These are phyloP conservation scores for Lerista edwardsae DNA, from an alignment of 2,797 vertebrate species.

Conservation along the genomic window DNA sequence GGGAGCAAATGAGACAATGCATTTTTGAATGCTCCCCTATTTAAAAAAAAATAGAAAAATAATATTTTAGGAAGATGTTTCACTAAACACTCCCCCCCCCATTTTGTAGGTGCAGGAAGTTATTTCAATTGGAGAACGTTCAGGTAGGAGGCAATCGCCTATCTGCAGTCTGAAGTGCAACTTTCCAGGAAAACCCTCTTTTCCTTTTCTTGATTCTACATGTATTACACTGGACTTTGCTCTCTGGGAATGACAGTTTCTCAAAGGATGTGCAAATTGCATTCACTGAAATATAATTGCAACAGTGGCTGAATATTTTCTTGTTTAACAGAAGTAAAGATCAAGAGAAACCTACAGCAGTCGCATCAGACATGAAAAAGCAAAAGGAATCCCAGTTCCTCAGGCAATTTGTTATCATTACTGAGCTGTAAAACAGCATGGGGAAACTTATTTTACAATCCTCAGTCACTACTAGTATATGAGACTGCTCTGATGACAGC, in stretches of 20 bases:
- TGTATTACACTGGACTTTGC: neutral
- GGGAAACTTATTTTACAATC: slow-evolving; percentile 31
- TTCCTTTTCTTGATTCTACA: neutral
- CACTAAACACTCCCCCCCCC: neutral
- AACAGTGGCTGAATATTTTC: neutral
- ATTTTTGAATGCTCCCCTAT: neutral
- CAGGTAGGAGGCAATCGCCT: neutral
- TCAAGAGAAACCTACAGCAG: slow-evolving; percentile 33
- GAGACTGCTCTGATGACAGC: neutral
- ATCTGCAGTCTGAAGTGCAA: neutral
- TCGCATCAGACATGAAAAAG: slow-evolving; percentile 16
- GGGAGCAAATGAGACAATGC: too few relatives aligned
- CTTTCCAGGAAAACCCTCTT: neutral
- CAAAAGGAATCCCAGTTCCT: slow-evolving; percentile 40
- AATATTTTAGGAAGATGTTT: neutral
- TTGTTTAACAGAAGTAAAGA: neutral
- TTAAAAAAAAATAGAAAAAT: neutral
- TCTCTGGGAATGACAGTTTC: neutral
- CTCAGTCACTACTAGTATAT: slow-evolving; percentile 6
- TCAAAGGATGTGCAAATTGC: neutral
- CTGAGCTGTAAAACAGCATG: accelerated
- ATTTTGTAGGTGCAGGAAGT: neutral
- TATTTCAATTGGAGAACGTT: neutral
- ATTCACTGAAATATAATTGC: neutral
- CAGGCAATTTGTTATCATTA: slow-evolving; percentile 34